Evolutionary conservation across 2,888 invertebrate genomes (phyloP).

Genomic region (Mechanitis mazaeus): DNA sequence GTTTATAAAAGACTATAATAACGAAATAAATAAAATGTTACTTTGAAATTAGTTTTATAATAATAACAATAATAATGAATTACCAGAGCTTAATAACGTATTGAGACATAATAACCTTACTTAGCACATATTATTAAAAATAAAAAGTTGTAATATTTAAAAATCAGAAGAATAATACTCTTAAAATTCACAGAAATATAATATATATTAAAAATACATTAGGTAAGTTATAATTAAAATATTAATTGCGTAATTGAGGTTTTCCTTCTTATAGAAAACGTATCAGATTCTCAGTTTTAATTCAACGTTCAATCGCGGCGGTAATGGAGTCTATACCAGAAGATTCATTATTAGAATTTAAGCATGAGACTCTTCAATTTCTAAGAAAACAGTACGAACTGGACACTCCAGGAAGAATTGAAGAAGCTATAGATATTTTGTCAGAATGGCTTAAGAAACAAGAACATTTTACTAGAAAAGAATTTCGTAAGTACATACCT

Average conservation of each 20-base stretch:
- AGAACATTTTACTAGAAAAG: conserved; percentile 40
- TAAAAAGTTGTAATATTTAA: too few species aligned
- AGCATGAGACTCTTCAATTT: conserved; percentile 32
- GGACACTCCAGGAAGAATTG: conserved; percentile 34
- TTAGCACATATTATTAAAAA: too few species aligned
- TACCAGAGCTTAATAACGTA: too few species aligned
- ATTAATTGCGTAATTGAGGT: not conserved
- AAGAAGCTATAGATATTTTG: conserved; percentile 37
- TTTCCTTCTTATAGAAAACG: not conserved
- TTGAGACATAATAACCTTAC: too few species aligned
- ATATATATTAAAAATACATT: too few species aligned
- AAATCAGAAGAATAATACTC: too few species aligned
- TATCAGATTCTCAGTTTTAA: not conserved
- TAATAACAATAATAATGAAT: too few species aligned
- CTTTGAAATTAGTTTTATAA: too few species aligned
- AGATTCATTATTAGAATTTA: conserved; percentile 29
- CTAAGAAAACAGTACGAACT: conserved; percentile 37
- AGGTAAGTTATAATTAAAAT: not conserved
- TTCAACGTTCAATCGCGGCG: not conserved
- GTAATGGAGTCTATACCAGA: conserved; percentile 35
- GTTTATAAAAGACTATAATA: too few species aligned
- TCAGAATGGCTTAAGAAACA: conserved; percentile 46
- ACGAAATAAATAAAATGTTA: too few species aligned
- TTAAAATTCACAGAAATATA: not conserved
- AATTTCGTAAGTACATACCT: conserved; percentile 40